Conservation (phyloP, 2,797 vertebrate genomes). For the Pseudochirops cupreus region DNA sequence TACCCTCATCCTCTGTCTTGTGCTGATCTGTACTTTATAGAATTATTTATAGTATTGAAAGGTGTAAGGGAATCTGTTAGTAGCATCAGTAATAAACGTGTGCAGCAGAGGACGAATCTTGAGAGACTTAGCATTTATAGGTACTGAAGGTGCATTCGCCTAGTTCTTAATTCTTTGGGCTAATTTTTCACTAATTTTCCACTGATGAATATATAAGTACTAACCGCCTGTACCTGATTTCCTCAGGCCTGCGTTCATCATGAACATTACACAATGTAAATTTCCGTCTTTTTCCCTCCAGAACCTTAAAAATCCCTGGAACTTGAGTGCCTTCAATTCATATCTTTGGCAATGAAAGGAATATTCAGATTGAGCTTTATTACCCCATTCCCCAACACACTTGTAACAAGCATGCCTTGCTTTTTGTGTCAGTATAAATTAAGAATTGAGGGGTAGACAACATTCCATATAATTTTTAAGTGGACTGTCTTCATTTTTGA, state of each 20-base stretch:
- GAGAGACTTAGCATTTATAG: background rate
- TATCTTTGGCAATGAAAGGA: background rate
- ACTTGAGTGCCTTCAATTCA: conserved; percentile 36
- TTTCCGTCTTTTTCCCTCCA: background rate
- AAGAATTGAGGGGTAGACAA: background rate
- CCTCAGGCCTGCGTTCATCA: background rate
- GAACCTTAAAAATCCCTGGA: background rate
- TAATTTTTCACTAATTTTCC: background rate
- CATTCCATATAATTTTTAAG: background rate
- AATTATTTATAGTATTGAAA: background rate
- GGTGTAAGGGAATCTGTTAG: background rate
- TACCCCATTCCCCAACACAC: background rate
- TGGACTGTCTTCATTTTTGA: conserved; percentile 24
- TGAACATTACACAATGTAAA: background rate
- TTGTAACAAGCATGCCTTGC: background rate
- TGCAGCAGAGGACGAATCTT: background rate
- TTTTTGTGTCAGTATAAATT: background rate
- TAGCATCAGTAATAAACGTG: background rate
- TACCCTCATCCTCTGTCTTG: background rate
- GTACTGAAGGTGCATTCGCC: background rate
- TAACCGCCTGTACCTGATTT: background rate
- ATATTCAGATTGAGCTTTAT: background rate
- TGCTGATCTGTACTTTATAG: rapidly evolving
- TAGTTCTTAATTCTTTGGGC: background rate
- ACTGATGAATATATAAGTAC: too few relatives aligned